These are phyloP conservation scores for Psammodynastes pulverulentus DNA, from an alignment of 2,113 vertebrate species.

Conservation along the genomic window DNA sequence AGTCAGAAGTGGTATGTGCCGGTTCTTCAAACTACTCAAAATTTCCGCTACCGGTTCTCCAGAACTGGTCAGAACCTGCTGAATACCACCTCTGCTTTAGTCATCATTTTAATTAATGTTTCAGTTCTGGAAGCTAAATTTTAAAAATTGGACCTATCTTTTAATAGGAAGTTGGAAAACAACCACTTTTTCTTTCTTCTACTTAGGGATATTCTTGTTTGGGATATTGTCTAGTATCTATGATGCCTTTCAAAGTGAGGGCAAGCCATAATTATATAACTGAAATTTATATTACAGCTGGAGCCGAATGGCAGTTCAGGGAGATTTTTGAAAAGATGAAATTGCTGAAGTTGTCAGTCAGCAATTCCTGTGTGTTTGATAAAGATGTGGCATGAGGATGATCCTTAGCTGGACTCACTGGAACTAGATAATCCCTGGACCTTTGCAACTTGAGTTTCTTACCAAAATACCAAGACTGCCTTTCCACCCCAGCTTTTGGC, in stretches of 20 bases:
- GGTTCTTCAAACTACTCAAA: too few relatives aligned
- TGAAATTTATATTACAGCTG: background rate
- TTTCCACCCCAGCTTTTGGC: constrained; percentile 12
- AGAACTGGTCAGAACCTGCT: too few relatives aligned
- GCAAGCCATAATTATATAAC: background rate
- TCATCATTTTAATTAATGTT: background rate
- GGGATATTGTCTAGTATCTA: background rate
- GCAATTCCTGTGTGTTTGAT: background rate
- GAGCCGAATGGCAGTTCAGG: background rate
- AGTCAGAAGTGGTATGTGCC: too few relatives aligned
- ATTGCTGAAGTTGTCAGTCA: background rate
- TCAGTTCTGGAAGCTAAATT: background rate
- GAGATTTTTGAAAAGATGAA: background rate
- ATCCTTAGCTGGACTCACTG: background rate
- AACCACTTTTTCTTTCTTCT: background rate
- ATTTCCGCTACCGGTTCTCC: too few relatives aligned
- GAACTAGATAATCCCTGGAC: background rate
- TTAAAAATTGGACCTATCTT: background rate
- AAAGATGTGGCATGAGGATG: background rate
- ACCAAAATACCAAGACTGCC: background rate
- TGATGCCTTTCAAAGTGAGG: background rate
- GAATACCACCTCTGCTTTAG: too few relatives aligned
- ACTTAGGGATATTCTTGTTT: background rate
- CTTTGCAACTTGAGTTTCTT: background rate
- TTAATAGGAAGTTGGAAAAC: background rate